Percentiles rank a stretch among this genome's conserved stretches.
phyloP scores from a whole-genome alignment of 2,797 vertebrate species.

The Corythornis leucogaster region DNA sequence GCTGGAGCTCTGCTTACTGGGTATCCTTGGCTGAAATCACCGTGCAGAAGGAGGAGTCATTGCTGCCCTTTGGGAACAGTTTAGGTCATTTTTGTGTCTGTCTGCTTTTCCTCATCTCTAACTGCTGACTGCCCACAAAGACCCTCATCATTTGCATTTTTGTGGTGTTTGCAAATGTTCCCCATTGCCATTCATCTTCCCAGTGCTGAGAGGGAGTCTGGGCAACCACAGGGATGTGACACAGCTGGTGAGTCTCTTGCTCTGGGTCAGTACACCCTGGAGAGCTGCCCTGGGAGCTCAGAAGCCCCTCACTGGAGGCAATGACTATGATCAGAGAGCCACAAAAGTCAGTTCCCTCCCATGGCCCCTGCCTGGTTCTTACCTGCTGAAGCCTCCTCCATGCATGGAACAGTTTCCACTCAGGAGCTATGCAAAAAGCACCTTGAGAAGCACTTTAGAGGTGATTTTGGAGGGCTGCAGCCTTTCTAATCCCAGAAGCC shows the following conservation, averaged over 20 bases:
- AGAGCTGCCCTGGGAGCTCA: background rate
- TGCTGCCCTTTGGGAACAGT: background rate
- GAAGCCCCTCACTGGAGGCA: background rate
- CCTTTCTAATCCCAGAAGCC: background rate
- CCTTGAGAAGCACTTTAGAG: background rate
- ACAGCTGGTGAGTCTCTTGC: background rate
- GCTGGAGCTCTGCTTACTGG: background rate
- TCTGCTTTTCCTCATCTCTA: background rate
- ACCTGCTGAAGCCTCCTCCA: background rate
- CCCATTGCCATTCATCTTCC: background rate
- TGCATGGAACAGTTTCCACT: background rate
- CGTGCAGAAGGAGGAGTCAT: background rate
- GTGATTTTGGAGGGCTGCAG: background rate
- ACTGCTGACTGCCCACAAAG: background rate
- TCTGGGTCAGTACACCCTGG: background rate
- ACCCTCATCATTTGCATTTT: background rate
- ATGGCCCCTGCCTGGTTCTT: background rate
- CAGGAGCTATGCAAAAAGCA: background rate
- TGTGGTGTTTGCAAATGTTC: background rate
- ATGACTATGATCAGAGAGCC: background rate
- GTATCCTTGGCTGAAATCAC: background rate
- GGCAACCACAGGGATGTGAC: background rate
- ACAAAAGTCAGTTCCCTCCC: background rate
- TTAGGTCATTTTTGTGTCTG: background rate
- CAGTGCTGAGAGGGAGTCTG: background rate